phyloP scores from a whole-genome alignment of 2,797 vertebrate genomes.

The Sebastes ruberrimus region DNA sequence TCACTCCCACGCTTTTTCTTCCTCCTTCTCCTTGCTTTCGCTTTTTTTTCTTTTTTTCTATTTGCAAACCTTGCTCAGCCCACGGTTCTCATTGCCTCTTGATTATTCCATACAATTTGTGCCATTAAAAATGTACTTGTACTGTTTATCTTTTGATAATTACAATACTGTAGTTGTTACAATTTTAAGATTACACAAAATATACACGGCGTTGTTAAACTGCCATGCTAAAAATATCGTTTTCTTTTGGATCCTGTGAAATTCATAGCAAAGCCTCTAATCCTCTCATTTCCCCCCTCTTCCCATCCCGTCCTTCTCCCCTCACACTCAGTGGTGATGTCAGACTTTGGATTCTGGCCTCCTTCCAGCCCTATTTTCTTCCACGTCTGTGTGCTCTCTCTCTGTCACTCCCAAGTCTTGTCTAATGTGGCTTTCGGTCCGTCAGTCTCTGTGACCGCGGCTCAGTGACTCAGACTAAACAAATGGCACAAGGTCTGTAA shows the following conservation, averaged over 20 bases:
- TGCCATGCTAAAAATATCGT: background rate
- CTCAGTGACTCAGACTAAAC: slow-evolving; percentile 66
- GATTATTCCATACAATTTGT: background rate
- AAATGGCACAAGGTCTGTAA: slow-evolving; percentile 47
- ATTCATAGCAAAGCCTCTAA: slow-evolving; percentile 29
- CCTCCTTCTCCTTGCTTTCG: slow-evolving; percentile 35
- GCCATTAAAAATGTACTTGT: background rate
- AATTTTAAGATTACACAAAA: background rate
- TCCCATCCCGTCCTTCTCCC: background rate
- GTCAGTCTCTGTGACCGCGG: slow-evolving; percentile 44
- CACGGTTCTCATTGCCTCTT: slow-evolving; percentile 10
- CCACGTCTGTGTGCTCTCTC: slow-evolving; percentile 9
- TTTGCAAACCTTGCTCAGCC: slow-evolving; percentile 19
- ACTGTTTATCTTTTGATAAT: background rate
- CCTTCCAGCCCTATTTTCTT: slow-evolving; percentile 45
- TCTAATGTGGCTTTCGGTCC: slow-evolving; percentile 62
- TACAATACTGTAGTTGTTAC: background rate
- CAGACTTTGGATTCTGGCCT: slow-evolving; percentile 46
- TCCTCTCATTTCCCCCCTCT: background rate
- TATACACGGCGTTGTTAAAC: background rate
- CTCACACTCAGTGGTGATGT: slow-evolving; percentile 38
- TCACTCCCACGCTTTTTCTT: slow-evolving; percentile 50
- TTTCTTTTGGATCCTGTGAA: slow-evolving; percentile 3
- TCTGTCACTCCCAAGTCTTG: slow-evolving; percentile 40
- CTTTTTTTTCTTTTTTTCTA: slow-evolving; percentile 22